Evolutionary conservation across 2,888 invertebrate species (phyloP), one percentile per base, ranked within the genome.

Genomic region (Brachycybe producta): DNA sequence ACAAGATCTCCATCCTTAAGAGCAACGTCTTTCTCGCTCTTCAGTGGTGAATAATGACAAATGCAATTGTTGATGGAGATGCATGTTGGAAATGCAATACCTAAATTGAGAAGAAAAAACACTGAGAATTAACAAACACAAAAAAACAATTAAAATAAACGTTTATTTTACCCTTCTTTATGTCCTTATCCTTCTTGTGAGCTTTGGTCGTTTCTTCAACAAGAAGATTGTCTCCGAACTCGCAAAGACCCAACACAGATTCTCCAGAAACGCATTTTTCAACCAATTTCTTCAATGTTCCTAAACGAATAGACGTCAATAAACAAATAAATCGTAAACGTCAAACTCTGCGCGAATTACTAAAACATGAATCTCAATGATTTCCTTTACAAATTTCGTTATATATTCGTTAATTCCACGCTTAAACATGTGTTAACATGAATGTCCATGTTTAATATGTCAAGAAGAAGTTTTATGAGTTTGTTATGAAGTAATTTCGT

Each of bases 51-150:
- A 69, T 83, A 98, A 70, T 99, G 98, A 70, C 98, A 98, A 68
- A 98, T 91, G 72, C 95, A 95, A 71, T 98, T 95, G 73, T 99
- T 98, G 51, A 94, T 84, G 19, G 95, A 97, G 56, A 99, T 79
- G 72, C 97, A 98, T 54, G 97, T 97, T 49, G 98, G 98, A 70
- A 98, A 98, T 35, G 98, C 95, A 65, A 97, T 88, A 60, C 77
- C 76, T 75, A 61, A 5, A 63, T 59, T 47, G 52, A 43, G 54
- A 44, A 53, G 40, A 30, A 51, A 11, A 53, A 45, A 42, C 32
- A 43, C 13, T 49, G n/a, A 52, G 34, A 24, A 2, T 34, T 28
- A 38, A 26, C 38, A 50, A 34, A 34, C 5, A 19, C 8, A 11
- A 46, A 49, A 30, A 36, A 21, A 41, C 32, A 17, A 26, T 27